Percentiles rank a stretch among this genome's conserved stretches.
Evolutionary conservation across 2,113 vertebrate species (phyloP).

Genomic region (Cisticola juncidis): DNA sequence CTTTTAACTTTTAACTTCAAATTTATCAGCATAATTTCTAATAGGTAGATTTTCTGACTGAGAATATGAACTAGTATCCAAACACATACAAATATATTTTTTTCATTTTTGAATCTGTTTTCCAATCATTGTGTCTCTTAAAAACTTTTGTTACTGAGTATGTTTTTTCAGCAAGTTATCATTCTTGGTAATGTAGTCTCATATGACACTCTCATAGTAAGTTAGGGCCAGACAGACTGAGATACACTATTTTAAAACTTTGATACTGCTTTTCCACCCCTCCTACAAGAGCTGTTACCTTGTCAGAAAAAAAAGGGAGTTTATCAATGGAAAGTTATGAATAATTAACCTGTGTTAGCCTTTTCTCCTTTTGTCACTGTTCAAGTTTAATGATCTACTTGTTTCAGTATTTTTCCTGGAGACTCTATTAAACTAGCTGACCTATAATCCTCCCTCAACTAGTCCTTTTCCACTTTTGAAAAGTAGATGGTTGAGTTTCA

Average conservation of each 20-base stretch:
- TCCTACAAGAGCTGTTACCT: background rate
- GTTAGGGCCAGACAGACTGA: background rate
- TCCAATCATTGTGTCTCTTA: background rate
- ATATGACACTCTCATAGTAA: background rate
- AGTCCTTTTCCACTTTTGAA: background rate
- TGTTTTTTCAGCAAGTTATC: background rate
- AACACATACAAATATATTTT: background rate
- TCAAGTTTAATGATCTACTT: background rate
- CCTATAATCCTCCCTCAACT: background rate
- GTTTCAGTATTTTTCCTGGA: background rate
- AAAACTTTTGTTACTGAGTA: background rate
- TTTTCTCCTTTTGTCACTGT: background rate
- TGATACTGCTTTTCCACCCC: background rate
- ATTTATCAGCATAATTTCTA: background rate
- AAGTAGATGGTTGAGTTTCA: background rate
- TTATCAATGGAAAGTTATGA: background rate
- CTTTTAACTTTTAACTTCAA: background rate
- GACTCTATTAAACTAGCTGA: background rate
- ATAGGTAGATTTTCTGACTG: background rate
- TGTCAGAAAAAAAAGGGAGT: background rate
- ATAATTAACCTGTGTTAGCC: background rate
- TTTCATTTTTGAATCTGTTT: background rate
- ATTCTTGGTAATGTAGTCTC: background rate
- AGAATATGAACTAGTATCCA: background rate
- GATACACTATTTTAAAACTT: background rate